Evolutionary conservation across 2,797 vertebrate genomes (phyloP).

Genomic region (Falco rusticolus): DNA sequence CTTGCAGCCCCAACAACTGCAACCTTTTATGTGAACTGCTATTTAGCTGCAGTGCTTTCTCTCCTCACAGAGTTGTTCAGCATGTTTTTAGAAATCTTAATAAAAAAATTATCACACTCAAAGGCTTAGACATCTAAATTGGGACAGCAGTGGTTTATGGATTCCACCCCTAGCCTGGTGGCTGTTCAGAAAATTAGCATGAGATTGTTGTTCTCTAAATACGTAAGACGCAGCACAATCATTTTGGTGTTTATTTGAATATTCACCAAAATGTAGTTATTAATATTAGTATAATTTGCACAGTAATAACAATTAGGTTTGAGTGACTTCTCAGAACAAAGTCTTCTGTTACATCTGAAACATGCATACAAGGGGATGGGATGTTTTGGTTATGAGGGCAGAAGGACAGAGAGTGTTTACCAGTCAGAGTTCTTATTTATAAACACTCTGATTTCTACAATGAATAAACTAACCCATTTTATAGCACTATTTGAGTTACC

Average conservation of each 20-base stretch:
- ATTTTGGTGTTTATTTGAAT: not conserved
- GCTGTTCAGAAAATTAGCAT: not conserved
- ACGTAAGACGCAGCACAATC: not conserved
- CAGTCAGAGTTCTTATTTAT: not conserved
- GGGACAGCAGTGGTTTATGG: not conserved
- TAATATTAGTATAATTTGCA: not conserved
- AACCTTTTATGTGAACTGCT: conserved; percentile 3
- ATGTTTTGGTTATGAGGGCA: not conserved
- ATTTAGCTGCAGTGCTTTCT: conserved; percentile 6
- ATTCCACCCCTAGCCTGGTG: not conserved
- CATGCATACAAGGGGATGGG: not conserved
- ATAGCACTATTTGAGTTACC: not conserved
- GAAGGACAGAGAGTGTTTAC: fast-evolving
- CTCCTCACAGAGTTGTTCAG: not conserved
- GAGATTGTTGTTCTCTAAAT: not conserved
- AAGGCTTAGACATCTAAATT: conserved; percentile 1
- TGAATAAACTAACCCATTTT: not conserved
- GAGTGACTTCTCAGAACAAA: not conserved
- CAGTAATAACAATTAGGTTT: not conserved
- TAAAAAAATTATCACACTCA: not conserved
- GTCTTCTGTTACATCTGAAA: not conserved
- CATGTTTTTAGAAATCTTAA: conserved; percentile 28
- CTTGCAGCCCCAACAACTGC: not conserved
- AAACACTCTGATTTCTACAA: not conserved
- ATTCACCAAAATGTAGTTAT: not conserved